Evolutionary conservation across 2,888 invertebrate genomes (phyloP).

Genomic region (Plebejus melissa): DNA sequence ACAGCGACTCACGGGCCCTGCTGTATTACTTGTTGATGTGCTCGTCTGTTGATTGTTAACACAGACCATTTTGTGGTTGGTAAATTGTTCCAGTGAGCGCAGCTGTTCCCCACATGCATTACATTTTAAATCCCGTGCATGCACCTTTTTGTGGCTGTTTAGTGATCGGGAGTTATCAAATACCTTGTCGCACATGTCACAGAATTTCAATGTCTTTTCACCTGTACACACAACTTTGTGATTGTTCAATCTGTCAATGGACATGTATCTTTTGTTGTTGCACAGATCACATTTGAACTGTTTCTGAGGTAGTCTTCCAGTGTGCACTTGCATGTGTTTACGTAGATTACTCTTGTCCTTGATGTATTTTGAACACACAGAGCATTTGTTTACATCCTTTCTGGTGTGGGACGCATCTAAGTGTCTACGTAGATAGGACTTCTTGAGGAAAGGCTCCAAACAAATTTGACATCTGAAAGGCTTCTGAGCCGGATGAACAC

Average conservation of each 20-base stretch:
- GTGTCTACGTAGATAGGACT: conserved; percentile 72
- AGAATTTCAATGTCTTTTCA: conserved; percentile 72
- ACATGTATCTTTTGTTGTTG: conserved; percentile 77
- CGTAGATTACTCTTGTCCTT: conserved; percentile 77
- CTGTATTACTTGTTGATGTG: conserved; percentile 43
- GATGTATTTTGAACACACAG: conserved; percentile 76
- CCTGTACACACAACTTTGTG: conserved; percentile 76
- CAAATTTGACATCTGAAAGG: conserved; percentile 77
- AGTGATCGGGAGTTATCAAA: conserved; percentile 76
- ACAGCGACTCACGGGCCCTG: conserved; percentile 56
- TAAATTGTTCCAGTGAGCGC: conserved; percentile 72
- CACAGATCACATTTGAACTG: conserved; percentile 77
- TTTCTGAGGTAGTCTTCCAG: conserved; percentile 73
- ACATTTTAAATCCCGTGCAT: conserved; percentile 75
- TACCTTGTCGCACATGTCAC: conserved; percentile 77
- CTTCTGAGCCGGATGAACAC: conserved; percentile 75
- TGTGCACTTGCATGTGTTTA: conserved; percentile 78
- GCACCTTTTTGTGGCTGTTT: conserved; percentile 76
- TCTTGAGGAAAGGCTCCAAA: conserved; percentile 74
- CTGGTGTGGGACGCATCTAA: conserved; percentile 72
- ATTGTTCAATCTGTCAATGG: conserved; percentile 73
- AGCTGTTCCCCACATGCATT: conserved; percentile 74
- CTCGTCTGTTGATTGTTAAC: conserved; percentile 56
- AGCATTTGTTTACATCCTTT: conserved; percentile 77
- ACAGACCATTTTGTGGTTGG: conserved; percentile 74